A percentile compares a stretch with the other conserved stretches of the same genome.
Conservation (phyloP, 2,113 vertebrate species). For the Acrocephalus kingi region DNA sequence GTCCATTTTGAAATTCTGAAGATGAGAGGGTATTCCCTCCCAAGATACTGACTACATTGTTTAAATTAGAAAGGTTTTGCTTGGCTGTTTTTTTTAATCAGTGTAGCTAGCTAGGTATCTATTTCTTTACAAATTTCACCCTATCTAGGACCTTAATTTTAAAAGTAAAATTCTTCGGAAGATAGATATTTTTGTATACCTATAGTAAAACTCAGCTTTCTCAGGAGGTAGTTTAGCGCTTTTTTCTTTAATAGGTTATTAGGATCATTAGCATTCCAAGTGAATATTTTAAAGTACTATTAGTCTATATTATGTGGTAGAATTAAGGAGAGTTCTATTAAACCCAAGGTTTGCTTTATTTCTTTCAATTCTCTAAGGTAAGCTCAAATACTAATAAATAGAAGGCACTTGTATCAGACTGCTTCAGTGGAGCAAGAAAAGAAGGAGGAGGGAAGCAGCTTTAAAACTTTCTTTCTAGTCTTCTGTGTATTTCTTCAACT, state of each 20-base stretch:
- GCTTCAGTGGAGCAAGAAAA: neutral
- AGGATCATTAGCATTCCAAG: neutral
- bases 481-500: neutral
- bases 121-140: neutral
- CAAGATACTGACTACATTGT: neutral
- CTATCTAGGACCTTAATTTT: neutral
- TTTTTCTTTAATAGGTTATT: neutral
- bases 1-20: neutral
- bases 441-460: neutral
- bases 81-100: neutral
- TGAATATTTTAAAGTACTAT: neutral
- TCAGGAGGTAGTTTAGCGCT: neutral
- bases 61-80: neutral
- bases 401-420: neutral
- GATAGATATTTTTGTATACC: neutral
- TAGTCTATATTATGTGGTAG: neutral
- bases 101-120: neutral
- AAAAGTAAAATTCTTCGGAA: neutral
- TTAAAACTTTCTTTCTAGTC: neutral
- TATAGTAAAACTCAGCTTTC: neutral
- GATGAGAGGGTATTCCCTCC: neutral
- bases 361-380: slow-evolving; percentile 3
- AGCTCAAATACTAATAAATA: neutral
- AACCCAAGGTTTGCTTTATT: slow-evolving; percentile 18
- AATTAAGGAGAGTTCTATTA: slow-evolving; percentile 17